Evolutionary conservation across 1,140 invertebrate species (phyloP), one percentile per base, ranked within the genome.

Genomic region (Euborellia annulipes): DNA sequence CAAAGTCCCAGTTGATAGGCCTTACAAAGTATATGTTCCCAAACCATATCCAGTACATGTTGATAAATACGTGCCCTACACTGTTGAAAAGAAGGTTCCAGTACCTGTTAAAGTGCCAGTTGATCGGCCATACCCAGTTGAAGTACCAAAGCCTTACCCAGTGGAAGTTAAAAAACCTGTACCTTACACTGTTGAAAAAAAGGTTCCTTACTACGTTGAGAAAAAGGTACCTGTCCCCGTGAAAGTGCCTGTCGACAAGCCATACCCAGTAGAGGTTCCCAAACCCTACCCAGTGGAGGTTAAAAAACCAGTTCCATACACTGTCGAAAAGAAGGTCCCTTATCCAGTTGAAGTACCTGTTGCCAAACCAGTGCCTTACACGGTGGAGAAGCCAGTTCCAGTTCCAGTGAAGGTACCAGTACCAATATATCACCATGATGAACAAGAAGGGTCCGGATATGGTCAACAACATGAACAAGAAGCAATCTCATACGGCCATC

Each of bases 221-320:
- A 44, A 44, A 18, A 79, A 76, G 63, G 76, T 83, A 19, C 82
- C 83, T 56, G 79, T 82, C 57, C 80, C 78, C 17, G 80, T 84
- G 0, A 78, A 82, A 59, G 79, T 79, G 50, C 80, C 81, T 2
- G 36, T 46, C 21, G 16, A 30, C 8, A 38, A 23, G 20, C 17
- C 27, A 30, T 23, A 21, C 14, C 22, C 22, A 36, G 23, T 22
- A 8, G 30, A 36, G 18, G 37, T 46, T 2, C 36, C 45, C 13
- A 46, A 46, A 17, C 45, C 36, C 8, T 21, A 39, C 13, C 45
- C 38, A 11, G 37, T 41, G 11, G 14, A 36, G 3, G 45, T 47
- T 18, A 4, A 18, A 2, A 39, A 40, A 22, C 45, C 45, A 2
- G 19, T 23, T 19, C 23, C 45, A 1, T 36, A 40, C 2, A 9